phyloP scores from a whole-genome alignment of 1,140 invertebrate species.

The Papilio dardanus region DNA sequence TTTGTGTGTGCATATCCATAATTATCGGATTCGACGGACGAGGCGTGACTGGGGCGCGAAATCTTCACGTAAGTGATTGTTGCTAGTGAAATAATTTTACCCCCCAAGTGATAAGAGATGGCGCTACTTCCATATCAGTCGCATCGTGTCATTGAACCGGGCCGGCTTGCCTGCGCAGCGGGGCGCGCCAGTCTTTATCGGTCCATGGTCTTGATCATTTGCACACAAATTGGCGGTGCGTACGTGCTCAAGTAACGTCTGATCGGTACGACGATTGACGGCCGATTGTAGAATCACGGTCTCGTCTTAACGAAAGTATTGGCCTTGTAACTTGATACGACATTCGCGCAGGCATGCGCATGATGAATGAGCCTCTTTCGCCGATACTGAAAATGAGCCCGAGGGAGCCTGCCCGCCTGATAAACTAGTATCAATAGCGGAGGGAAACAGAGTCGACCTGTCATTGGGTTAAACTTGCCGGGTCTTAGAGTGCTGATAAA shows the following conservation, averaged over 20 bases:
- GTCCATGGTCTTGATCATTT: conserved; percentile 48
- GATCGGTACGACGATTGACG: conserved; percentile 12
- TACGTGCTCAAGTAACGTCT: conserved; percentile 13
- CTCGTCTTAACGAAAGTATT: not conserved
- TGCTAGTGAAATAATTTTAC: conserved; percentile 54
- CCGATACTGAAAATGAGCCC: not conserved
- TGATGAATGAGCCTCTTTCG: not conserved
- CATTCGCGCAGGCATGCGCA: not conserved
- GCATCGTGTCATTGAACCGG: conserved; percentile 64
- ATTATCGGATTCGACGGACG: conserved; percentile 49
- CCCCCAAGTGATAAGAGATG: conserved; percentile 57
- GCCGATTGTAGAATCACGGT: not conserved
- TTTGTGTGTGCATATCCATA: conserved; percentile 57
- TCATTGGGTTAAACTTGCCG: not conserved
- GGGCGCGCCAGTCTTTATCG: conserved; percentile 47
- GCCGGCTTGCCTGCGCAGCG: conserved; percentile 43
- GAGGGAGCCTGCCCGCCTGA: not conserved
- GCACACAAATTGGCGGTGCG: conserved; percentile 30
- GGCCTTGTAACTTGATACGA: conserved; percentile 3
- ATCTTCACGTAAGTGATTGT: conserved; percentile 69
- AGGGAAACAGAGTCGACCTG: not conserved
- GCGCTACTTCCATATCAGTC: conserved; percentile 54
- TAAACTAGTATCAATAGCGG: not conserved
- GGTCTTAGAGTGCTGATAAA: not conserved
- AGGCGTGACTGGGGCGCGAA: conserved; percentile 44